Base-by-base conservation (phyloP, 2,113 vertebrate species). In the Eulemur rufifrons region DNA sequence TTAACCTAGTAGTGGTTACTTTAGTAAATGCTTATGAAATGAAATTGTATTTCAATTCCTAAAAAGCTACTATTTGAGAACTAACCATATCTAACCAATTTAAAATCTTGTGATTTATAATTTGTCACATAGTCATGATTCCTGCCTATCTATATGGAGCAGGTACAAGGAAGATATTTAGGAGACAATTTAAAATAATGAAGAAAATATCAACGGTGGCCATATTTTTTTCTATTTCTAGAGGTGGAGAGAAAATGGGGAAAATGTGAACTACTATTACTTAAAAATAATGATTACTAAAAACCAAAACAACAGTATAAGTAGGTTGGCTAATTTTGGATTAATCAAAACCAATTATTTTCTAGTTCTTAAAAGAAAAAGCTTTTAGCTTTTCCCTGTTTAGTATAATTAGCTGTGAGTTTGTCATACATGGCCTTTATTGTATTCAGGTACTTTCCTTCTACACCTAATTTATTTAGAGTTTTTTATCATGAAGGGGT, bases 11-110 rank as follows among this genome's bases (percentile, higher is more conserved):
- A 85, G 47, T 91, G 34, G 32, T 82, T 68, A 63, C 45, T 18
- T 71, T 77, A 71, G 84, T 56, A 85, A 69, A 92, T 64, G 23
- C 34, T 92, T 92, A 29, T 59, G 47, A 92, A 92, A 80, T n/a
- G 92, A 69, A 96, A 86, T 39, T 86, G 27, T 83, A 37, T 47
- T 63, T 63, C 20, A 83, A 34, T 82, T 91, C 17, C 29, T 89
- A 42, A 66, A 45, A 47, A 88, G 69, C 9, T 18, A 85, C 9
- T 61, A 34, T 71, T 71, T 92, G 47, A 66, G 42, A 88, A 91
- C 25, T n/a, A 82, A 77, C 13, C 11, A 64, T 42, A 82, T 39
- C 17, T 47, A 66, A 71, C 6, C 37, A 82, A 73, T 83, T 87
- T 87, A 66, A 92, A 88, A 95, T 88, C 56, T 82, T 68, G 68